Percentiles rank a stretch among this genome's conserved stretches.
These are phyloP conservation scores for Tympanoctomys barrerae DNA, from an alignment of 2,797 vertebrate species.

Conservation along the genomic window DNA sequence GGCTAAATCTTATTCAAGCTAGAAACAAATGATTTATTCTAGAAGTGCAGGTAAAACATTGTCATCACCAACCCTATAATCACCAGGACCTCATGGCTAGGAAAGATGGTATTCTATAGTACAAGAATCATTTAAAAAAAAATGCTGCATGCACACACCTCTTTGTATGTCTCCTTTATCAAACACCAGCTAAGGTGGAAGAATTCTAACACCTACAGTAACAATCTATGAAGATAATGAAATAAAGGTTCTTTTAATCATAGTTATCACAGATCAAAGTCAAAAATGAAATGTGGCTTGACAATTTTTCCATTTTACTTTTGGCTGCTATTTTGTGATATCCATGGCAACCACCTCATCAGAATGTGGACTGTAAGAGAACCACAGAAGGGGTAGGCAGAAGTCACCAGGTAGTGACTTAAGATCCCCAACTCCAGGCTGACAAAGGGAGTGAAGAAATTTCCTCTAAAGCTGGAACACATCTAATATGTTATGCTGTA, in stretches of 20 bases:
- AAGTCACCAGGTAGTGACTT: not conserved
- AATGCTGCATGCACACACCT: constrained; percentile 68
- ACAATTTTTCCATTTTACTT: constrained; percentile 16
- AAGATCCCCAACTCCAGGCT: not conserved
- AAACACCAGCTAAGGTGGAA: not conserved
- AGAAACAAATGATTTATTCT: constrained; percentile 78
- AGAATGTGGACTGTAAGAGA: not conserved
- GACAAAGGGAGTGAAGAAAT: not conserved
- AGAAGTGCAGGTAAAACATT: constrained; percentile 73
- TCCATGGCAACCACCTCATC: not conserved
- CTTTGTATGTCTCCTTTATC: not conserved
- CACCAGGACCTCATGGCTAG: constrained; percentile 64
- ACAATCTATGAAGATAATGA: constrained; percentile 4
- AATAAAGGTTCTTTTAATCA: not conserved
- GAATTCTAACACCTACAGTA: not conserved
- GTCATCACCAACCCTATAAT: constrained; percentile 56
- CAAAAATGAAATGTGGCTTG: not conserved
- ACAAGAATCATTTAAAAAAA: constrained; percentile 25
- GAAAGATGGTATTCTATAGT: constrained; percentile 68
- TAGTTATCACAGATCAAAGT: not conserved
- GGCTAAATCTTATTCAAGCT: constrained; percentile 75
- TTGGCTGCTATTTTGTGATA: not conserved
- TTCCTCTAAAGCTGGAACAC: not conserved
- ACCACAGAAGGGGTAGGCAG: not conserved
- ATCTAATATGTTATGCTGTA: not conserved